These are phyloP conservation scores for Zosterops pallidus DNA, from an alignment of 2,113 vertebrate species.

Conservation along the genomic window DNA sequence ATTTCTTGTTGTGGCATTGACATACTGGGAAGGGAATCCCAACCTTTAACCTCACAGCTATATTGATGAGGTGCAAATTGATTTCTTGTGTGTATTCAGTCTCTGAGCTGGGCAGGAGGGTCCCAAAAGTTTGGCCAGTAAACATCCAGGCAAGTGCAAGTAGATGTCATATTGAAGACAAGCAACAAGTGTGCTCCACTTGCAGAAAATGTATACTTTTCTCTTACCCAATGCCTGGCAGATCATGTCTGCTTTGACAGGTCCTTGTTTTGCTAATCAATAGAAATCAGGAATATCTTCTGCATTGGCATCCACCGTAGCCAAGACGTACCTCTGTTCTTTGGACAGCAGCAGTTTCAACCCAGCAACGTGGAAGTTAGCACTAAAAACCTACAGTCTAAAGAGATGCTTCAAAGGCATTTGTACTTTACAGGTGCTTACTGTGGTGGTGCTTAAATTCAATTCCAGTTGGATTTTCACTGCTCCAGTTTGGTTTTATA, in stretches of 20 bases:
- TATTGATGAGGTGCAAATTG: not conserved
- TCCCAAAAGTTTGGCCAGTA: not conserved
- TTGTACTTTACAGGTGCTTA: not conserved
- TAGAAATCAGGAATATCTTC: not conserved
- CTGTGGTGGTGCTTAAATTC: too few relatives aligned
- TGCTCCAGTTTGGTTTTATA: too few relatives aligned
- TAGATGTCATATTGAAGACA: not conserved
- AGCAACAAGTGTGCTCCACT: not conserved
- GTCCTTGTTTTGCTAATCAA: not conserved
- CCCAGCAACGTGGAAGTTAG: fast-evolving
- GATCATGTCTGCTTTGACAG: not conserved
- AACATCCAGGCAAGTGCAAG: not conserved
- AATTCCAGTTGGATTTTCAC: too few relatives aligned
- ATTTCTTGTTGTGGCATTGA: not conserved
- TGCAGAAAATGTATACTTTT: not conserved
- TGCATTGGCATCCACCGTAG: not conserved
- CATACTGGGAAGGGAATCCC: not conserved
- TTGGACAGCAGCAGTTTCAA: not conserved
- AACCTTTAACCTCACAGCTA: not conserved
- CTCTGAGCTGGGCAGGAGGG: not conserved
- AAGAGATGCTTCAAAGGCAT: not conserved
- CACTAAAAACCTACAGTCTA: not conserved
- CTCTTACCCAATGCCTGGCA: not conserved
- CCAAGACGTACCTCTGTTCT: not conserved
- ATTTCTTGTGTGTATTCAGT: not conserved